Evolutionary conservation across 2,888 invertebrate species (phyloP), one percentile per base, ranked within the genome.

Genomic region (Griposia aprilina): DNA sequence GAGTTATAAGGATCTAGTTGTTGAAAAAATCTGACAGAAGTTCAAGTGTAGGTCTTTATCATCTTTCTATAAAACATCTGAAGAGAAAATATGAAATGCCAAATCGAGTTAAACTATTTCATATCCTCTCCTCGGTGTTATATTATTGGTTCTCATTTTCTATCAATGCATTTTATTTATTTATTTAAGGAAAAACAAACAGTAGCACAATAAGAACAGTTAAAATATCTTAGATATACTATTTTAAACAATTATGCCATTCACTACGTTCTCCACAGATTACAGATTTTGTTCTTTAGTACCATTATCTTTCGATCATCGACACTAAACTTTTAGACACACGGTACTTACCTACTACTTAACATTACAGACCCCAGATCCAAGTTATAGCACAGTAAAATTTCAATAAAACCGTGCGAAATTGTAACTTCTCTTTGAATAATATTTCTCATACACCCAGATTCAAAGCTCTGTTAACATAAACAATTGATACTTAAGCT

Each of bases 401-500:
- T 36, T 36, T 36, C 30, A 36, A n/a, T 57, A 63, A 30, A 81
- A 59, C 36, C 52, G 57, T 30, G 36, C 67, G 2, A 66, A 69
- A 57, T 81, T 57, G n/a, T 57, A 50, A 60, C 15, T 81, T 69
- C 26, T 57, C n/a, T 30, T 59, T 62, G 30, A 57, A 76, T 41
- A 69, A 48, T 48, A 67, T 63, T 77, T 52, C 73, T 62, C 52
- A 6, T 67, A 50, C 41, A 50, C 55, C 5, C 65, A 45, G 66
- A 57, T 68, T 72, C 45, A 66, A 74, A 83, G 75, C 84, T 67
- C 66, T 57, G 75, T 62, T 69, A 85, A 82, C 79, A 82, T 74
- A 84, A 84, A 85, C 84, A 84, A 75, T 79, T 75, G 85, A 76
- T 79, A 76, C 84, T 80, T 76, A 74, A 82, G 82, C 73, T 82